Evolutionary conservation across 2,888 invertebrate species (phyloP), one percentile per base, ranked within the genome.

Genomic region (Phyto melanocephala): DNA sequence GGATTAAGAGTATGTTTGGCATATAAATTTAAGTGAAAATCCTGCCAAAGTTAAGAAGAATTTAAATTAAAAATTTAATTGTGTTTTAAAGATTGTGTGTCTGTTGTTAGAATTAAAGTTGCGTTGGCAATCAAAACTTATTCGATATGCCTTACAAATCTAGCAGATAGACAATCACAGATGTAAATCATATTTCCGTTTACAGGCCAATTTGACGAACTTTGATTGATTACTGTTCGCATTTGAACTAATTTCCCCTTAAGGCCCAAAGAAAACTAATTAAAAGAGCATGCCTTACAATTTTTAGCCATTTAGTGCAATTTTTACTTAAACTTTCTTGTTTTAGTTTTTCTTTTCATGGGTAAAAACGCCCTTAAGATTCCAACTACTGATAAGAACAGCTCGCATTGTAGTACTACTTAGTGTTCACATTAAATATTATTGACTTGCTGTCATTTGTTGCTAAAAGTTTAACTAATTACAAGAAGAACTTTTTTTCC

Each of bases 391-490:
- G 42, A 56, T 56, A 56, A 54, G 22, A n/a, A 22, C 8, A 20
- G 15, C 33, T 47, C 5, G 22, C 45, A 7, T 17, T 47, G 15
- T 54, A 47, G 15, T n/a, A 2, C 4, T 22, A 33, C 17, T 28
- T 10, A 24, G 24, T 75, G 33, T 40, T 52, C 63, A 37, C 54
- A 52, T 62, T n/a, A n/a, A n/a, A 28, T 28, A 28, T 28, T 77
- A 77, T 80, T 76, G 76, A 75, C 68, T 80, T 68, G 68, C 63
- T 70, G 72, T 67, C 72, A 67, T 60, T 77, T 67, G 52, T 52
- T 50, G 3, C 4, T 5, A 5, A 6, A 60, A 79, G 67, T 79
- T 74, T 52, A 58, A 60, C 67, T 72, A 79, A 79, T 79, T 79
- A 79, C 72, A 67, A 60, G 8, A 37, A 42, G n/a, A 58, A 62